A percentile compares a stretch with the other conserved stretches of the same genome.
Conservation (phyloP, 2,888 invertebrate genomes). For the Magallana nippona region DNA sequence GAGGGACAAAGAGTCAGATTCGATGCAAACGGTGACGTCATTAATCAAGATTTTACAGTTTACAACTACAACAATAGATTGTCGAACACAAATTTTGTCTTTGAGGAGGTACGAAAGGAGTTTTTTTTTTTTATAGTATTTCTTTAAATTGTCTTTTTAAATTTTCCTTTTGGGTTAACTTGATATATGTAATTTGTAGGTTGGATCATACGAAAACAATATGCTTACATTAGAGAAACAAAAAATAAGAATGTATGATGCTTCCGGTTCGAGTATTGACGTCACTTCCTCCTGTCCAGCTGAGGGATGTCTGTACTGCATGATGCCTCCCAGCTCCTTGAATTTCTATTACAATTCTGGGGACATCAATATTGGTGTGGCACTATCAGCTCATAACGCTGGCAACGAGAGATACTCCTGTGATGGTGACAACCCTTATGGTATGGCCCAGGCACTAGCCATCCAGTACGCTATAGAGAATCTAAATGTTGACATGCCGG, state of each 20-base stretch:
- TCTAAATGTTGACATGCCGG: slow-evolving; percentile 51
- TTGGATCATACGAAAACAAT: slow-evolving; percentile 61
- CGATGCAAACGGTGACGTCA: slow-evolving; percentile 70
- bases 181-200: slow-evolving; percentile 58
- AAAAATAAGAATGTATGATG: slow-evolving; percentile 61
- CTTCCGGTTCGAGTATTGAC: slow-evolving; percentile 43
- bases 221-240: slow-evolving; percentile 51
- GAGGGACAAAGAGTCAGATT: slow-evolving; percentile 61
- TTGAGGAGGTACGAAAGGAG: slow-evolving; percentile 55
- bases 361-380: slow-evolving; percentile 67
- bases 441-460: slow-evolving; percentile 67
- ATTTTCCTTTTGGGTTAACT: not conserved
- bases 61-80: slow-evolving; percentile 69
- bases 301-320: slow-evolving; percentile 66
- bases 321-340: slow-evolving; percentile 55
- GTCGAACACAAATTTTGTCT: slow-evolving; percentile 47
- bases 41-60: slow-evolving; percentile 58
- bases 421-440: slow-evolving; percentile 54
- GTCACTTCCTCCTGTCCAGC: slow-evolving; percentile 65
- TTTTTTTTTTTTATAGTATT: slow-evolving; percentile 13
- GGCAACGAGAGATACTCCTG: slow-evolving; percentile 67
- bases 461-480: slow-evolving; percentile 67
- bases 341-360: slow-evolving; percentile 65
- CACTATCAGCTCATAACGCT: slow-evolving; percentile 64
- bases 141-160: not conserved